Evolutionary conservation across 2,113 vertebrate genomes (phyloP).

Genomic region (Edolisoma coerulescens): DNA sequence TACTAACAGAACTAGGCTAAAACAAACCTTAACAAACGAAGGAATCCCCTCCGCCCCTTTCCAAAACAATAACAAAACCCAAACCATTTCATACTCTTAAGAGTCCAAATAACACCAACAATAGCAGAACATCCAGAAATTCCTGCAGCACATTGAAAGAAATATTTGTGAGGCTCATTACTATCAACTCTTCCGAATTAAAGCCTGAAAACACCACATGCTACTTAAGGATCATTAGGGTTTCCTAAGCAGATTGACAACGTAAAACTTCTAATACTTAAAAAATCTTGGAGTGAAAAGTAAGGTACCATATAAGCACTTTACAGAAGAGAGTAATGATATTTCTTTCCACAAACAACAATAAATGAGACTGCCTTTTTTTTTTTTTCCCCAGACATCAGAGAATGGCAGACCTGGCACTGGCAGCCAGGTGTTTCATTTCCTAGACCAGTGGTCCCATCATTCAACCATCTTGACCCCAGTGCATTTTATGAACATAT

Average conservation of each 20-base stretch:
- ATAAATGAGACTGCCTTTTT: neutral
- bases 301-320: neutral
- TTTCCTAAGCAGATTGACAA: neutral
- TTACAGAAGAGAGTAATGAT: neutral
- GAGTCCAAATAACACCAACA: neutral
- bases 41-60: neutral
- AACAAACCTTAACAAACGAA: neutral
- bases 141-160: neutral
- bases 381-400: neutral
- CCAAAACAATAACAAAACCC: neutral
- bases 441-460: neutral
- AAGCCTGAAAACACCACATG: neutral
- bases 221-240: neutral
- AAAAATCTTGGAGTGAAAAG: neutral
- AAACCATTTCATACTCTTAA: neutral
- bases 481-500: neutral
- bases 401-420: neutral
- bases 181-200: neutral
- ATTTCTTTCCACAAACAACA: neutral
- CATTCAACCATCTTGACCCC: neutral
- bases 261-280: neutral
- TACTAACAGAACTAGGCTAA: neutral
- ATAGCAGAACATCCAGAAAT: neutral
- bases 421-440: neutral
- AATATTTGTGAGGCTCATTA: neutral